Percentiles rank a stretch among this genome's conserved stretches.
Evolutionary conservation across 2,888 invertebrate genomes (phyloP).

Genomic region (Graphium colonna): DNA sequence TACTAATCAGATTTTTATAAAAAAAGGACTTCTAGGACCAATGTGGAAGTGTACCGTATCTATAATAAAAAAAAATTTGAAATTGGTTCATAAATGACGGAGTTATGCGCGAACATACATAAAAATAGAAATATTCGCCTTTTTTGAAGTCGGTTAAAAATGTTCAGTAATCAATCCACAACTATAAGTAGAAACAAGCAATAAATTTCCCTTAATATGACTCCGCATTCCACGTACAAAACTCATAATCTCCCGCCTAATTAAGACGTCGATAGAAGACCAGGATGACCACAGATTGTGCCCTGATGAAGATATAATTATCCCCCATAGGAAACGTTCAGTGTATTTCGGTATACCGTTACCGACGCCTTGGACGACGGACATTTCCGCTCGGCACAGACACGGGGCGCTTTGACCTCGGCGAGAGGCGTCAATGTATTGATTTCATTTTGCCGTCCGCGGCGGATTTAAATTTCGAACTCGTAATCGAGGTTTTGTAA

Average conservation of each 20-base stretch:
- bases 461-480: slow-evolving; percentile 7
- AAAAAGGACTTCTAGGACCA: too few species aligned
- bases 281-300: slow-evolving; percentile 7
- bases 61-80: too few species aligned
- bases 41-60: too few species aligned
- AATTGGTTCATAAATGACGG: too few species aligned
- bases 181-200: background rate
- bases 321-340: slow-evolving; percentile 6
- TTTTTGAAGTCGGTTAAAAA: too few species aligned
- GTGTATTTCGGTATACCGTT: slow-evolving; percentile 20
- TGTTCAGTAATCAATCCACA: background rate
- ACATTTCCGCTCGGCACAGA: slow-evolving; percentile 33
- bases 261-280: slow-evolving; percentile 6
- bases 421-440: slow-evolving; percentile 14
- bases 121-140: too few species aligned
- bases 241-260: background rate
- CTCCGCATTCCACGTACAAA: background rate
- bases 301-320: slow-evolving; percentile 15
- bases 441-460: slow-evolving; percentile 11
- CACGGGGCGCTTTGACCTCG: slow-evolving; percentile 16
- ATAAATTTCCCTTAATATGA: background rate
- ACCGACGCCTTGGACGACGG: slow-evolving; percentile 19
- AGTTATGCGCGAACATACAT: too few species aligned
- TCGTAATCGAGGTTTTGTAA: background rate
- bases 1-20: too few species aligned